Evolutionary conservation across 1,140 invertebrate species (phyloP), one percentile per base, ranked within the genome.

Genomic region (Drosophila obscura): DNA sequence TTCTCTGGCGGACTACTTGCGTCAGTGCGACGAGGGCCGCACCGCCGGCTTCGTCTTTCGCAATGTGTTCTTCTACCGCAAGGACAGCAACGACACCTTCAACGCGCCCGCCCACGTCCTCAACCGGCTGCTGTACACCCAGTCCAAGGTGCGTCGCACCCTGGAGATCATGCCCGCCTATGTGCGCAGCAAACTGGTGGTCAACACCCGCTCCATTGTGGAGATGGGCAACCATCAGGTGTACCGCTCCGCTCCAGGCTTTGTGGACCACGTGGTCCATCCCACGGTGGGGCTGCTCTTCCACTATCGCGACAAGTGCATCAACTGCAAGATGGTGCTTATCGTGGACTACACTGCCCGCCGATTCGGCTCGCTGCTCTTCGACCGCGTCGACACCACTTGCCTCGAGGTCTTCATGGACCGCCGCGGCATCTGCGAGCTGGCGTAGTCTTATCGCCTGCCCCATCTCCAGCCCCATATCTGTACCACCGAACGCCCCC

Each of bases 151-250:
- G 2, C 80, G 90, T 7, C 78, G 94, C 3, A 93, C 93, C 24
- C 66, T 92, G 35, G 92, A 93, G 67, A 91, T 94, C 39, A 92
- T 94, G 88, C 93, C 93, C 0, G 93, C 93, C 35, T 92, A 93
- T 58, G 90, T 93, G 63, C 90, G 94, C 5, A 95, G 94, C 52
- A 95, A 95, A 81, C 94, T 93, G 77, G 94, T 95, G 31, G 93
- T 94, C 7, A 91, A 93, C 59, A 92, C 94, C 0, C 84, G 92
- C 5, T 75, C 90, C 35, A 92, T 94, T 2, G 92, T 94, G 1
- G 94, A 94, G 76, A 93, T 94, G 63, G 94, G 94, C 1, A 95
- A 95, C 80, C 94, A 95, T 91, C 93, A 93, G 74, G 92, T 95
- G 0, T 95, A 94, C 93, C 92, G 93, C 35, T 41, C 72, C 9